phyloP scores from a whole-genome alignment of 2,888 invertebrate species.

The Drosophila lutescens region DNA sequence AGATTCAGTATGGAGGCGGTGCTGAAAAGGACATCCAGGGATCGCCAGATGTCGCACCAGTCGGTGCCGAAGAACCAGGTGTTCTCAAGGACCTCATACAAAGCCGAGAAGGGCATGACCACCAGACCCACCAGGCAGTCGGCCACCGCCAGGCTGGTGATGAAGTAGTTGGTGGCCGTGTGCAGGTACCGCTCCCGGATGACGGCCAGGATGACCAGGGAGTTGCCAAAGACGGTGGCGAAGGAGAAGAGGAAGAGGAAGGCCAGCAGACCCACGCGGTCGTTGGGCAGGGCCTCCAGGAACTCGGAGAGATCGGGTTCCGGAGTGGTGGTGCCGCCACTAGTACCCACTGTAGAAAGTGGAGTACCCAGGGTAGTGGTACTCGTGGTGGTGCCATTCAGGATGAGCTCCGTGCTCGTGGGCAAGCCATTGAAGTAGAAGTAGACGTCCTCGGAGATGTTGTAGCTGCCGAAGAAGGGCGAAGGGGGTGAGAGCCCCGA shows the following conservation, averaged over 20 bases:
- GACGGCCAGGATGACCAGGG: constrained; percentile 96
- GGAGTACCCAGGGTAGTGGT: background rate
- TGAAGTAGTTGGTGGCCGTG: constrained; percentile 98
- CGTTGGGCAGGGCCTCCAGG: constrained; percentile 86
- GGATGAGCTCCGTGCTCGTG: constrained; percentile 56
- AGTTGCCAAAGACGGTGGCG: constrained; percentile 97
- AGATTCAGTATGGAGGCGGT: constrained; percentile 98
- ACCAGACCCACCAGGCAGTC: constrained; percentile 98
- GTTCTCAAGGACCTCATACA: constrained; percentile 94
- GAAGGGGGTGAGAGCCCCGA: constrained; percentile 3
- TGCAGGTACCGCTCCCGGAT: constrained; percentile 96
- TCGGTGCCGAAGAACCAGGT: constrained; percentile 97
- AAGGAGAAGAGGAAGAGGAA: constrained; percentile 94
- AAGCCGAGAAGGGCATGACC: constrained; percentile 98
- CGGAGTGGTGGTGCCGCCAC: constrained; percentile 60
- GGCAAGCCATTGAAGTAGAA: constrained; percentile 81
- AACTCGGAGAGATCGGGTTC: constrained; percentile 83
- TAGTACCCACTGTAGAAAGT: background rate
- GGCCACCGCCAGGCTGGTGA: constrained; percentile 97
- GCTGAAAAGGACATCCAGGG: constrained; percentile 97
- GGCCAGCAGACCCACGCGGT: constrained; percentile 91
- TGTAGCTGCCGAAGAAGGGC: constrained; percentile 81
- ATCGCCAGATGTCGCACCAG: constrained; percentile 99
- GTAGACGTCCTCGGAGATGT: constrained; percentile 83
- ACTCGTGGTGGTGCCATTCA: constrained; percentile 21